Evolutionary conservation across 2,797 vertebrate species (phyloP).

Genomic region (Chelon labrosus): DNA sequence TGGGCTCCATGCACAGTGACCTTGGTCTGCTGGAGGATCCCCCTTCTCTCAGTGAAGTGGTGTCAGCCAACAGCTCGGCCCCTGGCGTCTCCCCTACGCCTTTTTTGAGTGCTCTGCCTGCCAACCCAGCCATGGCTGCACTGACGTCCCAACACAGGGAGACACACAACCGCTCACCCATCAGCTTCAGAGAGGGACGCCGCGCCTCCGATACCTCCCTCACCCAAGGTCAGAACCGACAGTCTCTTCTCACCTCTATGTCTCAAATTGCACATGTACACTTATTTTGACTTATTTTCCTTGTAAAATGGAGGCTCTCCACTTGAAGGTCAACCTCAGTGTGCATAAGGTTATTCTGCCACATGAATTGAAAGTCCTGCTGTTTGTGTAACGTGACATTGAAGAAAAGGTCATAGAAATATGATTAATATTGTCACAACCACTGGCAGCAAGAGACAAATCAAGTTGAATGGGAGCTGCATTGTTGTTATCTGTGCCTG

Average conservation of each 20-base stretch:
- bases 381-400: conserved; percentile 1
- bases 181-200: conserved; percentile 97
- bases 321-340: no score
- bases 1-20: conserved; percentile 93
- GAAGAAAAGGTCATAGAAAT: background rate
- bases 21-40: conserved; percentile 90
- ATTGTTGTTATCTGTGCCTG: background rate
- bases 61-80: conserved; percentile 83
- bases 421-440: background rate
- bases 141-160: conserved; percentile 92
- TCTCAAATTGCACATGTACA: background rate
- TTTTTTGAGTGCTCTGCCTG: conserved; percentile 89
- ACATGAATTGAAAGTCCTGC: background rate
- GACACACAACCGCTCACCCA: conserved; percentile 94
- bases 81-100: conserved; percentile 78
- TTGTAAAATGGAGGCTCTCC: background rate
- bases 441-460: background rate
- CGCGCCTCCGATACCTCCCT: conserved; percentile 97
- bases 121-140: conserved; percentile 93
- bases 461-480: background rate
- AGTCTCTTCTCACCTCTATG: background rate
- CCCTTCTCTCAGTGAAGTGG: conserved; percentile 87
- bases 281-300: conserved; percentile 9
- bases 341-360: no score
- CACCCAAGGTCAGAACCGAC: conserved; percentile 90